phyloP scores from a whole-genome alignment of 1,140 invertebrate genomes.

The Colletes latitarsis region DNA sequence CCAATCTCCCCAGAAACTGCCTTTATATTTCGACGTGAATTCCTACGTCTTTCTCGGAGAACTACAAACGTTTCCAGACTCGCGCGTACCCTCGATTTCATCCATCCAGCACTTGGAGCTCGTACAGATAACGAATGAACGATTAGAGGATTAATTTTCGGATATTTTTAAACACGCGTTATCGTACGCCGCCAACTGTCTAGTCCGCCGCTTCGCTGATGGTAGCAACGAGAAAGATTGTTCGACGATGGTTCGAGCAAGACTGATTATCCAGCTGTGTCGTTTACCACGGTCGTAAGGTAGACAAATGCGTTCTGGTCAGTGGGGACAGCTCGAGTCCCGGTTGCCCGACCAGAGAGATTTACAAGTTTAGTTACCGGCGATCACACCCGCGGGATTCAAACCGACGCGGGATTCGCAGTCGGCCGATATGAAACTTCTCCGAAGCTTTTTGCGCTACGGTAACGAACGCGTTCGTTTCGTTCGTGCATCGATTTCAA shows the following conservation, averaged over 20 bases:
- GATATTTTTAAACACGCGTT: no score
- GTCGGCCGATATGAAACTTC: slow-evolving; percentile 68
- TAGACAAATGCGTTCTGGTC: slow-evolving; percentile 79
- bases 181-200: no score
- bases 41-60: slow-evolving; percentile 36
- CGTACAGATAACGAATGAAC: no score
- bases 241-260: background rate
- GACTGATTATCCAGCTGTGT: slow-evolving; percentile 27
- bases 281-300: slow-evolving; percentile 67
- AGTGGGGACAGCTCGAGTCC: slow-evolving; percentile 73
- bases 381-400: slow-evolving; percentile 77
- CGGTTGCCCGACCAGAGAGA: slow-evolving; percentile 65
- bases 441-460: slow-evolving; percentile 17
- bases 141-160: no score
- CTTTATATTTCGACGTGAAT: slow-evolving; percentile 31
- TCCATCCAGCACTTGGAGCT: background rate
- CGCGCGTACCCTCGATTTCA: no score
- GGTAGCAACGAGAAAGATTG: no score
- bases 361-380: slow-evolving; percentile 80
- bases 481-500: background rate
- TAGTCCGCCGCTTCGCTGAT: background rate
- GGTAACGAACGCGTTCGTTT: background rate
- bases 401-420: slow-evolving; percentile 47
- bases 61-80: background rate
- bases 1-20: slow-evolving; percentile 40